Conservation (phyloP, 2,113 vertebrate genomes). For the Globicephala melas region DNA sequence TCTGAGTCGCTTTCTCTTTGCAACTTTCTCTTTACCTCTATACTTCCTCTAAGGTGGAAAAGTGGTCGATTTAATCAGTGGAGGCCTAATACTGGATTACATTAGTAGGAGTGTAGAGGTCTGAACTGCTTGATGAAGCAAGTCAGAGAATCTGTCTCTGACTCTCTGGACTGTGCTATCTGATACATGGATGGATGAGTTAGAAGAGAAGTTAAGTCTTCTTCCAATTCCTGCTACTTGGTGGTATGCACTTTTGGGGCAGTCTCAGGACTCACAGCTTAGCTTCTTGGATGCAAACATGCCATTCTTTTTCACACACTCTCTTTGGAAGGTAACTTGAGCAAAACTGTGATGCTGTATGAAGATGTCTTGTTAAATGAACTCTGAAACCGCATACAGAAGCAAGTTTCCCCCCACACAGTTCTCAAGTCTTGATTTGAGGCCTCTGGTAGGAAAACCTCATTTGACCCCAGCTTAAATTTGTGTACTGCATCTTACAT, state of each 20-base stretch:
- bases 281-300: not conserved
- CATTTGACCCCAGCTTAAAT: not conserved
- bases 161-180: not conserved
- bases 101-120: not conserved
- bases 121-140: not conserved
- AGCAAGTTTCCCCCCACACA: too few species aligned
- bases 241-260: accelerated
- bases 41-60: not conserved
- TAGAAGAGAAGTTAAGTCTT: not conserved
- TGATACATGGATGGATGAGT: not conserved
- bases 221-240: not conserved
- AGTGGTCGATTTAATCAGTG: not conserved
- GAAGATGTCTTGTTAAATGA: not conserved
- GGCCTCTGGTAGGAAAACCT: not conserved
- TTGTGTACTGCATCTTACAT: not conserved
- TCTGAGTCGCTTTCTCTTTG: not conserved
- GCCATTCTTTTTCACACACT: not conserved
- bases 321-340: not conserved
- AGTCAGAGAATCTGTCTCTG: not conserved
- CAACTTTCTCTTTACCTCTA: not conserved
- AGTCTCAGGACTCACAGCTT: not conserved
- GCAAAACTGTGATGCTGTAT: not conserved
- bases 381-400: not conserved
- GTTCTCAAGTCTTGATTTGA: not conserved
- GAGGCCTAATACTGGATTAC: not conserved